Conservation (phyloP, 1,140 invertebrate species). For the Bombus ignitus region DNA sequence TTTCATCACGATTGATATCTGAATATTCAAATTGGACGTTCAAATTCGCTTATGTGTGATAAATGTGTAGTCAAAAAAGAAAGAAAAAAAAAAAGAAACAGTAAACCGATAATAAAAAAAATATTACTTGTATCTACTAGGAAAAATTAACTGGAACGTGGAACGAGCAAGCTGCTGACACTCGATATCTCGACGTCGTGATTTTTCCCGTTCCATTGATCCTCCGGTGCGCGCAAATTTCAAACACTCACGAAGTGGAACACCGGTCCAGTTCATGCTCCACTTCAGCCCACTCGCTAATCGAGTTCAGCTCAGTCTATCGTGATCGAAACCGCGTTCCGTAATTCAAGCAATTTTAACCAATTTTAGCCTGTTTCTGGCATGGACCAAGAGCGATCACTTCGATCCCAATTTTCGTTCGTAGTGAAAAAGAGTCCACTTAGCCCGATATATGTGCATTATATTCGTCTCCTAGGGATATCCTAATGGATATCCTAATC, state of each 20-base stretch:
- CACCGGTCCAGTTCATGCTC: constrained; percentile 9
- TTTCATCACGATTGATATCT: too few species aligned
- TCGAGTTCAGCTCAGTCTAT: constrained; percentile 21
- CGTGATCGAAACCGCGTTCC: constrained; percentile 8
- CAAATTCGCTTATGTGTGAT: too few species aligned
- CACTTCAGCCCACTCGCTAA: constrained; percentile 20
- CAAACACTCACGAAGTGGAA: constrained; percentile 6
- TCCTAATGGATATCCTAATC: not conserved
- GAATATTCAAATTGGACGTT: too few species aligned
- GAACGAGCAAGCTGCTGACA: not conserved
- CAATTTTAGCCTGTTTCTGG: constrained; percentile 10
- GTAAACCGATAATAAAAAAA: too few species aligned
- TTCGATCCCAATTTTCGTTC: not conserved
- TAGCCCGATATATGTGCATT: not conserved
- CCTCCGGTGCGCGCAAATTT: not conserved
- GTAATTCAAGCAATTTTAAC: constrained; percentile 31
- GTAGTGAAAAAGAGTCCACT: not conserved
- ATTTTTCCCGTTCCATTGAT: constrained; percentile 7
- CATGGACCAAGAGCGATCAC: not conserved
- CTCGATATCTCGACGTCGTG: not conserved
- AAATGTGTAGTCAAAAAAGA: not conserved
- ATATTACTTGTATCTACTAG: not conserved
- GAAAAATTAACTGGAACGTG: not conserved
- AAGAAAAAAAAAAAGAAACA: not conserved
- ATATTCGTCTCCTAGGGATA: not conserved